Percentiles rank a stretch among this genome's conserved stretches.
phyloP scores from a whole-genome alignment of 1,140 invertebrate species.

The Diachasmimorpha longicaudata region DNA sequence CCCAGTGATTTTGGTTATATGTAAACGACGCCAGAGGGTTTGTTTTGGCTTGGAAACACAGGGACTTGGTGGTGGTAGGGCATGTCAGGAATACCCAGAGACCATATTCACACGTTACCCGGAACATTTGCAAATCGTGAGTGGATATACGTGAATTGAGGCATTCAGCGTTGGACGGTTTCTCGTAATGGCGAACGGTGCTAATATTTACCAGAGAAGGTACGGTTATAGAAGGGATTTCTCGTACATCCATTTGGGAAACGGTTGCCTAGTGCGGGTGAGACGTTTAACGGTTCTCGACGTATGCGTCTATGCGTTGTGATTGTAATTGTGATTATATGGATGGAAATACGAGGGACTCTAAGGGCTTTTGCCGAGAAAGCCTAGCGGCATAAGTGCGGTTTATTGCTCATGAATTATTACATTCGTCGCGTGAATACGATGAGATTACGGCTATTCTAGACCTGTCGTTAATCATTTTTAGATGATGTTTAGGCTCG shows the following conservation, averaged over 20 bases:
- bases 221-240: not conserved
- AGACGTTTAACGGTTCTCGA: conserved; percentile 15
- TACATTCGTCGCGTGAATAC: too few species aligned
- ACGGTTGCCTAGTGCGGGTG: not conserved
- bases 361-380: too few species aligned
- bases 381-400: too few species aligned
- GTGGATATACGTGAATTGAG: not conserved
- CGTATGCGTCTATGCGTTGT: not conserved
- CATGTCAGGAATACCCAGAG: not conserved
- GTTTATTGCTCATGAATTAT: too few species aligned
- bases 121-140: not conserved
- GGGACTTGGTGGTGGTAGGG: not conserved
- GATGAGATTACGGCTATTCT: too few species aligned
- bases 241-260: not conserved
- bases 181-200: not conserved
- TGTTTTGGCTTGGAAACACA: not conserved
- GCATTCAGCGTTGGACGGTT: not conserved
- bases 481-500: too few species aligned
- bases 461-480: too few species aligned
- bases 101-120: not conserved
- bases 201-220: not conserved
- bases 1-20: too few species aligned
- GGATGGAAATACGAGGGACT: not conserved
- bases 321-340: not conserved
- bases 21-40: not conserved